phyloP scores from a whole-genome alignment of 2,888 invertebrate genomes.

The Epinotia demarniana region DNA sequence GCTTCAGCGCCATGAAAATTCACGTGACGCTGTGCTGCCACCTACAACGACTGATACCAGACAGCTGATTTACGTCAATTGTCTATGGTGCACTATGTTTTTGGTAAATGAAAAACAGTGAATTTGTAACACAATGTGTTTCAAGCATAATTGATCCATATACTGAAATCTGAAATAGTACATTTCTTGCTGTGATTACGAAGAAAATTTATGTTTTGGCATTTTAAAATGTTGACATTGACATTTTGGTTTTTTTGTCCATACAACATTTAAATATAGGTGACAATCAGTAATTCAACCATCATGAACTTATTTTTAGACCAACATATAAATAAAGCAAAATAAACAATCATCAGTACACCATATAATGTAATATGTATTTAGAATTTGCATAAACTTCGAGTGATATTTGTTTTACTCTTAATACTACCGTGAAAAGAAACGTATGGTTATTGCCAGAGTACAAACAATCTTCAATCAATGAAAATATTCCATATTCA shows the following conservation, averaged over 20 bases:
- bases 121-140: neutral
- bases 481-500: neutral
- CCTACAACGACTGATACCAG: conserved; percentile 77
- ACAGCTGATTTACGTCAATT: conserved; percentile 85
- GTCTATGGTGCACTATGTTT: conserved; percentile 68
- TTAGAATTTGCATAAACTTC: neutral
- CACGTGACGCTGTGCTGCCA: conserved; percentile 87
- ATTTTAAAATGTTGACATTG: conserved; percentile 21
- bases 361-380: neutral
- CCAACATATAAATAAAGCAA: neutral
- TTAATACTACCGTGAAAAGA: neutral
- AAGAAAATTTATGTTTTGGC: neutral
- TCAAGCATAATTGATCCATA: neutral
- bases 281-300: neutral
- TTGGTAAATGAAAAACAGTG: neutral
- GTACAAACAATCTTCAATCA: neutral
- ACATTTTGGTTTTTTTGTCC: conserved; percentile 27
- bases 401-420: neutral
- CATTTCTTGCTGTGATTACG: neutral
- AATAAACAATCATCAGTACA: neutral
- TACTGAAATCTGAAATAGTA: neutral
- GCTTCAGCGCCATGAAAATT: conserved; percentile 85
- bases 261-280: neutral
- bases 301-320: neutral
- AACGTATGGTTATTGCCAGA: neutral